Evolutionary conservation across 2,888 invertebrate genomes (phyloP).

Genomic region (Ceramica pisi): DNA sequence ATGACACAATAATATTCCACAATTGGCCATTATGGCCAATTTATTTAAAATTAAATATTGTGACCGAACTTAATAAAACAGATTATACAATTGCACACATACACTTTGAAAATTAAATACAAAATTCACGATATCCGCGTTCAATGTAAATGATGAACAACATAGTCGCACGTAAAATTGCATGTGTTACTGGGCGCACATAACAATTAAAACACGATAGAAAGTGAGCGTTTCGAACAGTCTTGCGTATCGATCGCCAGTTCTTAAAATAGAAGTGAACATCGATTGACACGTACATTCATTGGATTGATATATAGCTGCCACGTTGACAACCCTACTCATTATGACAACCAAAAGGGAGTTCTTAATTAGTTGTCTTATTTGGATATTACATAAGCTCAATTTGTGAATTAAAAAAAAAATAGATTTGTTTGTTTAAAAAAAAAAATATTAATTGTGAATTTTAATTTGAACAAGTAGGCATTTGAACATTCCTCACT

Average conservation of each 20-base stretch:
- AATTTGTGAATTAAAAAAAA: background rate
- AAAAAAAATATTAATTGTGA: too few relatives aligned
- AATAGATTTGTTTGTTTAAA: too few relatives aligned
- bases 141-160: conserved; percentile 82
- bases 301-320: conserved; percentile 71
- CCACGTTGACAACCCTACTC: conserved; percentile 60
- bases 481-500: too few relatives aligned
- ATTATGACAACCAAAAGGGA: conserved; percentile 46
- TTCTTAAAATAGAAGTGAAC: conserved; percentile 84
- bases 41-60: background rate
- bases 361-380: conserved; percentile 17
- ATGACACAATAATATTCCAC: too few relatives aligned
- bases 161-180: conserved; percentile 90
- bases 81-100: background rate
- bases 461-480: too few relatives aligned
- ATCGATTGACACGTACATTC: conserved; percentile 84
- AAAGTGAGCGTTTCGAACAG: conserved; percentile 85
- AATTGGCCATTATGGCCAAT: too few relatives aligned
- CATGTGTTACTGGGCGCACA: conserved; percentile 85
- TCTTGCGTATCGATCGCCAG: conserved; percentile 78
- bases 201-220: conserved; percentile 90
- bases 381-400: background rate
- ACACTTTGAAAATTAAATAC: conserved; percentile 17
- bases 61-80: background rate
- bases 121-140: conserved; percentile 74